These are phyloP conservation scores for Temnothorax unifasciatus DNA, from an alignment of 2,888 invertebrate genomes.

Conservation along the genomic window DNA sequence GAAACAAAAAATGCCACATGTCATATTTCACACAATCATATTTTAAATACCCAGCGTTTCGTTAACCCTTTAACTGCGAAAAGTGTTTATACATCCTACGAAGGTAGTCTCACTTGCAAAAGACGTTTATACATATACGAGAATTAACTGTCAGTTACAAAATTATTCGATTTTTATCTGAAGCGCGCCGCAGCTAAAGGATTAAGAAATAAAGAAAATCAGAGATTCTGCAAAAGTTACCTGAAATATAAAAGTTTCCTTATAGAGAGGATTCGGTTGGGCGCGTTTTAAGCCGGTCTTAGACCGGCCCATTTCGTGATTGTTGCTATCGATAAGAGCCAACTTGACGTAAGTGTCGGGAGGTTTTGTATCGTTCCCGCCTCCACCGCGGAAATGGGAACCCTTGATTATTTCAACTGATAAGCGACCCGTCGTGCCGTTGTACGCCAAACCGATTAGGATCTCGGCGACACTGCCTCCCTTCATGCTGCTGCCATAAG, in stretches of 20 bases:
- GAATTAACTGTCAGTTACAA: not conserved
- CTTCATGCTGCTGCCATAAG: conserved; percentile 88
- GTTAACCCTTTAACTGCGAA: not conserved
- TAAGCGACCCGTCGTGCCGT: conserved; percentile 97
- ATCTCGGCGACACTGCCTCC: conserved; percentile 97
- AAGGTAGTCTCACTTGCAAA: not conserved
- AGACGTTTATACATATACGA: not conserved
- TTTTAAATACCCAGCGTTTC: conserved; percentile 4
- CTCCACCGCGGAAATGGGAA: conserved; percentile 89
- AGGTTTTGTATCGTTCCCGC: conserved; percentile 88
- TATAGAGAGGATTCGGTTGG: conserved; percentile 98
- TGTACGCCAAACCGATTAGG: conserved; percentile 95
- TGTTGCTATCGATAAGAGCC: conserved; percentile 96
- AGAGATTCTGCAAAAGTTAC: conserved; percentile 85
- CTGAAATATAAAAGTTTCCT: conserved; percentile 98
- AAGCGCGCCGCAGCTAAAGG: not conserved
- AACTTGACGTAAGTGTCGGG: conserved; percentile 98
- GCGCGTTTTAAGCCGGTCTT: conserved; percentile 97
- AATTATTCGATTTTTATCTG: not conserved
- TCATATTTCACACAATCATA: not conserved
- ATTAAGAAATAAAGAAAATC: not conserved
- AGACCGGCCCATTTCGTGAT: conserved; percentile 96
- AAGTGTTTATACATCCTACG: not conserved
- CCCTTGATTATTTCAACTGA: conserved; percentile 95
- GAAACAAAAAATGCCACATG: not conserved